These are phyloP conservation scores for Megathymus violae DNA, from an alignment of 1,140 invertebrate genomes.

Conservation along the genomic window DNA sequence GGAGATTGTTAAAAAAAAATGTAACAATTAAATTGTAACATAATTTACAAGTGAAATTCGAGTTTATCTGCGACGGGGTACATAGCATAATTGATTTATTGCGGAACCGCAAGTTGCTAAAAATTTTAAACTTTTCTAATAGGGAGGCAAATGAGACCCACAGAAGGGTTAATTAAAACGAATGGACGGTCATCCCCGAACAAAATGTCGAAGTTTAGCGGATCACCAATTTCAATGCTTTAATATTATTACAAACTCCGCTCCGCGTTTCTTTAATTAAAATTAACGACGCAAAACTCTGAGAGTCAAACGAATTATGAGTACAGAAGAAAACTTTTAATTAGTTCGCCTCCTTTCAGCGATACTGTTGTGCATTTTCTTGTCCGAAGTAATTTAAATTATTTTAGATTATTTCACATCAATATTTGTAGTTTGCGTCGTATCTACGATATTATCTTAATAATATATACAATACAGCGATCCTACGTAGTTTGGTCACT, in stretches of 20 bases:
- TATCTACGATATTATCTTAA: background rate
- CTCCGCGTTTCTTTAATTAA: constrained; percentile 82
- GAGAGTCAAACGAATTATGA: constrained; percentile 83
- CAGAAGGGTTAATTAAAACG: constrained; percentile 79
- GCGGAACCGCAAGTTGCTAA: constrained; percentile 51
- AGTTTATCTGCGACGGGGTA: constrained; percentile 1
- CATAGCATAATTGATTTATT: constrained; percentile 65
- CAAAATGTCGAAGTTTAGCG: constrained; percentile 79
- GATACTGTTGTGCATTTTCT: constrained; percentile 77
- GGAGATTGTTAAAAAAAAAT: too few species aligned
- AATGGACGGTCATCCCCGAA: constrained; percentile 74
- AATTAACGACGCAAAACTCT: constrained; percentile 83
- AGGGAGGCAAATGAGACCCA: constrained; percentile 61
- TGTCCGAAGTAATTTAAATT: constrained; percentile 71
- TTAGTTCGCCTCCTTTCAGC: constrained; percentile 73
- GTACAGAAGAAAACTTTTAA: constrained; percentile 81
- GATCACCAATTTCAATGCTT: constrained; percentile 82
- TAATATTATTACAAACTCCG: constrained; percentile 81
- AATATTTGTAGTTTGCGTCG: constrained; percentile 4
- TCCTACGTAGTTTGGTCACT: background rate
- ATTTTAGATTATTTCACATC: constrained; percentile 46
- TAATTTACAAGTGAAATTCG: background rate
- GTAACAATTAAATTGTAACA: constrained; percentile 3
- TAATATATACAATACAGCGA: background rate
- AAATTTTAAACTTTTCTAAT: constrained; percentile 62